Evolutionary conservation across 2,888 invertebrate species (phyloP).

Genomic region (Asteroscopus sphinx): DNA sequence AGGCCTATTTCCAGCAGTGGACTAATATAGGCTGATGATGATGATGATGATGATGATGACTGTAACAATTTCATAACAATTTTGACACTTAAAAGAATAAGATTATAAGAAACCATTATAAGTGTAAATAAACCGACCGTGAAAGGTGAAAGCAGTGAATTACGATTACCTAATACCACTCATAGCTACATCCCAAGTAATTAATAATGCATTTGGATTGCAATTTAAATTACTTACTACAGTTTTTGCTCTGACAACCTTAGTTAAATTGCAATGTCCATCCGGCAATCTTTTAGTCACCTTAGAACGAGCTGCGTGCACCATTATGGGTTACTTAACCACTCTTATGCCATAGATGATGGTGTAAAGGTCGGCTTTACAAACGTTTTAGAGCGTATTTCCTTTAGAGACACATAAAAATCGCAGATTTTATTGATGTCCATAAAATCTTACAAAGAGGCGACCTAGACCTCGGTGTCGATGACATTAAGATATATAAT

Average conservation of each 20-base stretch:
- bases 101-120: too few relatives aligned
- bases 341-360: constrained; percentile 42
- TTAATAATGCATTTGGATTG: constrained; percentile 38
- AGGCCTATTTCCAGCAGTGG: too few relatives aligned
- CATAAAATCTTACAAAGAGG: too few relatives aligned
- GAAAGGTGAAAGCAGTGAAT: constrained; percentile 3
- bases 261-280: constrained; percentile 8
- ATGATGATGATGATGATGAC: too few relatives aligned
- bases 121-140: constrained; percentile 7
- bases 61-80: too few relatives aligned
- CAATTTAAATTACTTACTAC: constrained; percentile 3
- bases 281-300: constrained; percentile 39
- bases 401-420: not conserved
- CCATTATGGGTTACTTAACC: constrained; percentile 40
- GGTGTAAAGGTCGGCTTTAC: constrained; percentile 35
- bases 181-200: constrained; percentile 16
- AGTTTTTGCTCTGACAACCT: constrained; percentile 32
- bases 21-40: too few relatives aligned
- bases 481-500: too few relatives aligned
- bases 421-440: constrained; percentile 16
- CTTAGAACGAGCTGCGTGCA: constrained; percentile 8
- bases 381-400: constrained; percentile 8
- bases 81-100: too few relatives aligned
- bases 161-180: constrained; percentile 17
- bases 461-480: too few relatives aligned